Base-by-base conservation (phyloP, 2,888 invertebrate genomes). In the Ommatoiulus sabulosus region DNA sequence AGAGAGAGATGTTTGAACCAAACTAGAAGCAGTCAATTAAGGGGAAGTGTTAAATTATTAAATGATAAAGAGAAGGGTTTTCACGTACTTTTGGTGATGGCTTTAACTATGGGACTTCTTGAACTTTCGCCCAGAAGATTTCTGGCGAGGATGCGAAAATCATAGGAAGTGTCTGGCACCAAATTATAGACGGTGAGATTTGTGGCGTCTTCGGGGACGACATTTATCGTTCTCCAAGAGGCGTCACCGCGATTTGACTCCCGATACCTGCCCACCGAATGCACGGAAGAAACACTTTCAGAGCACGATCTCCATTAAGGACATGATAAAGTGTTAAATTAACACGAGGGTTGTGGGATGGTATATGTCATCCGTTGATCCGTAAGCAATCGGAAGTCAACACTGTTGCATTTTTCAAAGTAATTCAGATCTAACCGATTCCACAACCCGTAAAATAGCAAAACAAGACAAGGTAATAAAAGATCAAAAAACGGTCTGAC, bases 61-160 rank as follows among this genome's bases (percentile, higher is more conserved):
- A 20, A 44, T 8, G 35, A 35, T 46, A 86, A 43, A 86, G 86
- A 86, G 86, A 86, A 48, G 48, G 44, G 44, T 20, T 80, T 80
- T 12, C 46, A 43, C 94, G 94, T 94, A 98, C 98, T 97, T 92
- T 97, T 94, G 89, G 98, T 98, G 92, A 96, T 94, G 91, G 97
- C 96, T 89, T 96, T 96, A 92, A 98, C 96, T 90, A 97, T 95
- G 93, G 97, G 97, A 94, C 98, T 98, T 95, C 97, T 97, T 96
- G 98, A 97, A 90, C 98, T 98, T 92, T 98, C 97, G 90, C 99
- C 98, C 89, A 98, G 95, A 17, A 97, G 96, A 93, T 99, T 99
- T 92, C 97, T 97, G 89, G 98, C 97, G 91, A 98, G 96, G 89
- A 99, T 97, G 94, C 98, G 97, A 93, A 99, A 98, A 93, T 99